phyloP scores from a whole-genome alignment of 2,797 vertebrate species.

The Cichlasoma orientale region DNA sequence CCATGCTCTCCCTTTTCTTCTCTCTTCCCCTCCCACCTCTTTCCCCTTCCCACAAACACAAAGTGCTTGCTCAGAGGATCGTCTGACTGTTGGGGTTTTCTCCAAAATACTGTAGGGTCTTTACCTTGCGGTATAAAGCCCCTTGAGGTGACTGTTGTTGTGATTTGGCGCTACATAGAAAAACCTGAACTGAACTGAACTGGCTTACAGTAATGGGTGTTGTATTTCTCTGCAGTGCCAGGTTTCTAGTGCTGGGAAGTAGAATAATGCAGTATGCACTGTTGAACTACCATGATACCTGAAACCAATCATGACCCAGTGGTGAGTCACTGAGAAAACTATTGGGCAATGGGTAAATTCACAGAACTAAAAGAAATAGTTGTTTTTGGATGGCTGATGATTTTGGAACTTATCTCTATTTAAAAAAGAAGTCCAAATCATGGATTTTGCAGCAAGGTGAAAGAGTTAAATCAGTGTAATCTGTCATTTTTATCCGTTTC shows the following conservation, averaged over 20 bases:
- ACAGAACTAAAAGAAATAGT: background rate
- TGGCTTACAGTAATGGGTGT: background rate
- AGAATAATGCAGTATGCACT: background rate
- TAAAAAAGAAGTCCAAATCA: background rate
- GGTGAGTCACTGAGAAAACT: constrained; percentile 13
- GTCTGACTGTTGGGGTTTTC: background rate
- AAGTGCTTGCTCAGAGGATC: background rate
- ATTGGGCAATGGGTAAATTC: background rate
- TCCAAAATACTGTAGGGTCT: background rate
- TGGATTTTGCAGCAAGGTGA: background rate
- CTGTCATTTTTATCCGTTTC: background rate
- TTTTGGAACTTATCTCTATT: background rate
- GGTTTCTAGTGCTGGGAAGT: constrained; percentile 2
- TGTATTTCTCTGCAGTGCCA: constrained; percentile 4
- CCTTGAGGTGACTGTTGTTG: background rate
- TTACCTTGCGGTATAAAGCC: background rate
- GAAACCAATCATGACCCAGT: constrained; percentile 4
- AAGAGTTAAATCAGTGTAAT: background rate
- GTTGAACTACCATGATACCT: background rate
- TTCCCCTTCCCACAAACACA: background rate
- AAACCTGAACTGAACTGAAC: background rate
- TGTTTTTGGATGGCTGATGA: background rate
- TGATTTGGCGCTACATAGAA: background rate
- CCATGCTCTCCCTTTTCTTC: fast-evolving
- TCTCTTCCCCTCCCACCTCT: background rate